phyloP scores from a whole-genome alignment of 2,888 invertebrate genomes.

The Himalopsyche japonica region DNA sequence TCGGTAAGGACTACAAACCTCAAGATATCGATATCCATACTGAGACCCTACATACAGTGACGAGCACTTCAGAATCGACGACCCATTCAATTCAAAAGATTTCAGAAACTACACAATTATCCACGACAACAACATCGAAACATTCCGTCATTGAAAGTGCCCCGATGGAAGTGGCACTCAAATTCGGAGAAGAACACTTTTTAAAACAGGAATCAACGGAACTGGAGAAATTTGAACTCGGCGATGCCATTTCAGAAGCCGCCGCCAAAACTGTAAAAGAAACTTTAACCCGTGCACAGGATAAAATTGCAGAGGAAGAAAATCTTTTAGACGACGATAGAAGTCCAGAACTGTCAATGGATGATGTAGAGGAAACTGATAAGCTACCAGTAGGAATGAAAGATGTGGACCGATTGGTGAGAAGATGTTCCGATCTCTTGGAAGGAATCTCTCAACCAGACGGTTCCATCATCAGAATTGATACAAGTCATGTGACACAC shows the following conservation, averaged over 20 bases:
- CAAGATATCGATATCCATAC: background rate
- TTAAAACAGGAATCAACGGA: background rate
- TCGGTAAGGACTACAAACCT: conserved; percentile 21
- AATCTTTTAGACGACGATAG: conserved; percentile 13
- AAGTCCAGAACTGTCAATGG: conserved; percentile 34
- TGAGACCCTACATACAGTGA: background rate
- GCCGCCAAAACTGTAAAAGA: background rate
- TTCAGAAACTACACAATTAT: background rate
- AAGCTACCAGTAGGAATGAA: conserved; percentile 53
- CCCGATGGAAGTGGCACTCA: background rate
- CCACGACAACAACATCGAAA: background rate
- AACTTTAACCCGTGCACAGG: background rate
- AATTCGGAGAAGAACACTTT: conserved; percentile 1
- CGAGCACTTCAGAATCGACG: background rate
- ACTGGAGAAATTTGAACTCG: background rate
- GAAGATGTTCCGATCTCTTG: conserved; percentile 56
- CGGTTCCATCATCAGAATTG: conserved; percentile 54
- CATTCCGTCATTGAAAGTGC: background rate
- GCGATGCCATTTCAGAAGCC: background rate
- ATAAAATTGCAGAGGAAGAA: conserved; percentile 11
- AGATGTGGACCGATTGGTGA: conserved; percentile 51
- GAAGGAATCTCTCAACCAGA: conserved; percentile 58
- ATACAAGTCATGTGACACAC: conserved; percentile 56
- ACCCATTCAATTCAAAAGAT: background rate
- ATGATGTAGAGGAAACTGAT: conserved; percentile 44